Conservation (phyloP, 2,888 invertebrate genomes). For the Masnerella sp. region DNA sequence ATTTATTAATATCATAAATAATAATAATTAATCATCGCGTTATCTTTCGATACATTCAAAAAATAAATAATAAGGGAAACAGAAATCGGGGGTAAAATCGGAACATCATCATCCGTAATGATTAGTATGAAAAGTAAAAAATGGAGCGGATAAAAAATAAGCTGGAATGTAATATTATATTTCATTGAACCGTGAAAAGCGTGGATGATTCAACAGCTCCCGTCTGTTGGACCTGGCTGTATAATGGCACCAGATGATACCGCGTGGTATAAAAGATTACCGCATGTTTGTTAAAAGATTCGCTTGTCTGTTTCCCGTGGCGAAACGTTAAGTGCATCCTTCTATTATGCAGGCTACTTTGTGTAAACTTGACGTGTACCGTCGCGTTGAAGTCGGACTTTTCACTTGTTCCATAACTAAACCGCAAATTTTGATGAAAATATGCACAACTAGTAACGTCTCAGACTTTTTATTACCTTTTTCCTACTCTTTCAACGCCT, state of each 20-base stretch:
- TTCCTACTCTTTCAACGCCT: neutral
- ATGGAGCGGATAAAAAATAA: constrained; percentile 31
- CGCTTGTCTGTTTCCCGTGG: constrained; percentile 69
- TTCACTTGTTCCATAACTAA: constrained; percentile 42
- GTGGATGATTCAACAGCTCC: constrained; percentile 60
- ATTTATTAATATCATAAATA: too few species aligned
- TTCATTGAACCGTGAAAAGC: constrained; percentile 54
- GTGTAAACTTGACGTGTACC: constrained; percentile 63
- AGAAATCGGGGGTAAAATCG: constrained; percentile 14
- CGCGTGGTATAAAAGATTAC: constrained; percentile 59
- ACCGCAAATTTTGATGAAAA: constrained; percentile 37
- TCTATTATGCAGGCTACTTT: constrained; percentile 70
- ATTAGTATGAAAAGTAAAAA: constrained; percentile 31
- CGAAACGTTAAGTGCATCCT: constrained; percentile 71
- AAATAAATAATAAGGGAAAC: too few species aligned
- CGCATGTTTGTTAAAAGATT: constrained; percentile 73
- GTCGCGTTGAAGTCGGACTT: constrained; percentile 48
- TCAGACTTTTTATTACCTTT: constrained; percentile 1
- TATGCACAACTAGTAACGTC: too few species aligned
- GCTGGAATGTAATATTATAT: constrained; percentile 47
- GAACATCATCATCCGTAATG: constrained; percentile 39
- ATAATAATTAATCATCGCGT: too few species aligned
- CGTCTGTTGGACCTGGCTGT: constrained; percentile 45
- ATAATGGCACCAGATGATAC: constrained; percentile 61
- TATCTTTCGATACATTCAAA: too few species aligned